Evolutionary conservation across 2,888 invertebrate species (phyloP), one percentile per base, ranked within the genome.

Genomic region (Megastigmus dorsalis): DNA sequence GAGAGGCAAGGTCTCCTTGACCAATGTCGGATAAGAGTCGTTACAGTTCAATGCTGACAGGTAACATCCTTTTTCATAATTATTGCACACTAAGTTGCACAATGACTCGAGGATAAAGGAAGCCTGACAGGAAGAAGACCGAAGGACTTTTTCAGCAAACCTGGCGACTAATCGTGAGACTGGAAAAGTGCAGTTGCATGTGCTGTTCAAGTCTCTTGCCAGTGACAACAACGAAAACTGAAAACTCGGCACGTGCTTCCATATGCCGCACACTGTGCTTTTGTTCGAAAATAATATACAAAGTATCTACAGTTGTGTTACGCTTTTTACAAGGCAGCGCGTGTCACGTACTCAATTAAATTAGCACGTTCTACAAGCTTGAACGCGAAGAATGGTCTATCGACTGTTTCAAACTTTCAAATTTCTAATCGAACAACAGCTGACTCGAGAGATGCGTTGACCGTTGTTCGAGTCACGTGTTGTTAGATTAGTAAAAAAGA

Each of bases 51-150:
- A 82, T 82, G 80, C 77, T 80, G 77, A 36, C 52, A 54, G 55
- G 71, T 80, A 73, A 74, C 78, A 79, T 77, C 71, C 81, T 80
- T 82, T 82, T 75, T 80, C 79, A 79, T 76, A 79, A 82, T 80
- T 80, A 79, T 81, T 79, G 74, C 76, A 65, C 71, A 41, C 60
- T 38, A 30, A 45, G 80, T 82, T 82, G 79, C 78, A 77, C 77
- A 80, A 82, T 79, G 59, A 65, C 66, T 74, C 75, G 52, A 15
- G 43, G 73, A 52, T 76, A 76, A 78, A 78, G 63, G 75, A 71
- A 76, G 73, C 62, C 67, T 74, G 69, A 57, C 62, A 74, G 76
- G 73, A 74, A 73, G 75, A 78, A 78, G 72, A 63, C 1, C 38
- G 50, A 50, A 59, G 41, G 59, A 59, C 59, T 59, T 55, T n/a